These are phyloP conservation scores for Monopterus albus DNA, from an alignment of 2,113 vertebrate species.

Conservation along the genomic window DNA sequence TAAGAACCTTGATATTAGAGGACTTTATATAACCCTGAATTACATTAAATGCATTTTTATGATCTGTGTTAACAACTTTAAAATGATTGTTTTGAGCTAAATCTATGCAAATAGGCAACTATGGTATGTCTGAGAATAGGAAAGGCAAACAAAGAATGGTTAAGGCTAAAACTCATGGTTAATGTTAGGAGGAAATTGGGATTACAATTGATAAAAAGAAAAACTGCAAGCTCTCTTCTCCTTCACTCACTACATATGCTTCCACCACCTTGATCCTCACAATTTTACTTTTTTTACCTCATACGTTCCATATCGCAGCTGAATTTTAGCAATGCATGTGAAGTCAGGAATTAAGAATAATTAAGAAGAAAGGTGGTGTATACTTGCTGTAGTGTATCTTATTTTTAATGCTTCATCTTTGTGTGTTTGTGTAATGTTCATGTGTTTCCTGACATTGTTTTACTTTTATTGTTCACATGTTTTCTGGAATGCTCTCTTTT, in stretches of 20 bases:
- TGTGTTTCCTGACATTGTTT: background rate
- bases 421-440: too few species aligned
- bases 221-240: background rate
- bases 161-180: background rate
- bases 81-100: background rate
- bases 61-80: background rate
- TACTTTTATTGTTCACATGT: constrained; percentile 1
- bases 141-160: background rate
- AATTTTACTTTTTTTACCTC: background rate
- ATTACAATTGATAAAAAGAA: background rate
- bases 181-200: background rate
- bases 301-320: too few species aligned
- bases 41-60: background rate
- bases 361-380: too few species aligned
- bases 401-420: background rate
- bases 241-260: background rate
- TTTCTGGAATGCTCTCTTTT: constrained; percentile 11
- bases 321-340: background rate
- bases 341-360: background rate
- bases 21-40: too few species aligned
- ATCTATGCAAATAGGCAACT: background rate
- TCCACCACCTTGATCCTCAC: background rate
- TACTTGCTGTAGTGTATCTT: background rate
- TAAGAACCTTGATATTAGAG: too few species aligned
- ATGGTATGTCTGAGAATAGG: background rate